Evolutionary conservation across 2,797 vertebrate genomes (phyloP), one percentile per base, ranked within the genome.

Genomic region (Apogon talboti): DNA sequence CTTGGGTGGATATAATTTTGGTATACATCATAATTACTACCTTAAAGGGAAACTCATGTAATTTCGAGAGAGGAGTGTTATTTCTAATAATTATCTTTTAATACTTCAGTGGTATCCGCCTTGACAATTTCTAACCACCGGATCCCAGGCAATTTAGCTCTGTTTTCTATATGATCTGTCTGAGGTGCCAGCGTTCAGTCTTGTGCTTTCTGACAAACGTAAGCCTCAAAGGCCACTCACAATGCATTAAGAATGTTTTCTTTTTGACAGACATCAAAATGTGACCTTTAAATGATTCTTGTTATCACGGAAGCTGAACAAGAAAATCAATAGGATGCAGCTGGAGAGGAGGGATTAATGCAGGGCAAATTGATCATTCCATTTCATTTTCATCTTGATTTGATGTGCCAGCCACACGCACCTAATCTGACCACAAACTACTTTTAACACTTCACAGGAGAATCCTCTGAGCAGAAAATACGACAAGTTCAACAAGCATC

Each of bases 281-380:
- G 86, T 91, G 90, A 91, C 90, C 89, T 91, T 92, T 92, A 91
- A 91, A 90, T 89, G 90, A 93, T 93, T 92, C 91, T 93, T 91
- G 87, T 90, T 93, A 91, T 89, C 85, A 85, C 79, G 87, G 82
- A 89, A 89, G 87, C 79, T 54, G 76, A 88, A 91, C 89, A 89
- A 87, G 71, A 81, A 86, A 92, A 93, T 94, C 91, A 69, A 93
- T 93, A 82, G 76, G 53, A 86, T 81, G 83, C 88, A 83, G 89
- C 86, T 66, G 81, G 89, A 87, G 89, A 90, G 83, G 87, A 79
- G 82, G 88, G 90, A 92, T 93, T 93, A 93, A 90, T 85, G 83
- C 82, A 63, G 87, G 82, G 79, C 81, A 92, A 91, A 93, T 90
- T 92, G 92, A 93, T 93, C 92, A 93, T 93, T 91, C 91, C 87